phyloP scores from a whole-genome alignment of 2,797 vertebrate genomes.

The Nannoperca australis region DNA sequence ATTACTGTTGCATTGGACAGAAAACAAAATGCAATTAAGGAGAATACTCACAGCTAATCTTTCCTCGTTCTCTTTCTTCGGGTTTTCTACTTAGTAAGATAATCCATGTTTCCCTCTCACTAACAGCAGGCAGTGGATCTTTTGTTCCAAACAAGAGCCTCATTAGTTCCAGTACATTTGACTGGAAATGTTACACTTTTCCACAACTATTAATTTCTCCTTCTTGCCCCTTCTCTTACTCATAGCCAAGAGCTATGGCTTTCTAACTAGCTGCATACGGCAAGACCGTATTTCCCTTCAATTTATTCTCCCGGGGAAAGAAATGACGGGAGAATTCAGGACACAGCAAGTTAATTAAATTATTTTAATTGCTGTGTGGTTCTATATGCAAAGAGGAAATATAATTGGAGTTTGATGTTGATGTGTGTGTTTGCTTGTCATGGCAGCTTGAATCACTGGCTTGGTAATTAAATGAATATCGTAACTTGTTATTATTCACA shows the following conservation, averaged over 20 bases:
- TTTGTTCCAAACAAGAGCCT: conserved; percentile 64
- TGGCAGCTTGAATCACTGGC: conserved; percentile 51
- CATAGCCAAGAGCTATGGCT: conserved; percentile 59
- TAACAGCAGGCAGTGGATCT: conserved; percentile 51
- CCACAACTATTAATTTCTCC: conserved; percentile 67
- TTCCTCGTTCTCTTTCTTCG: conserved; percentile 16
- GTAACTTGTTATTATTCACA: conserved; percentile 72
- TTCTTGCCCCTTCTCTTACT: conserved; percentile 31
- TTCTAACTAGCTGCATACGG: conserved; percentile 61
- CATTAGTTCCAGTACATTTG: conserved; percentile 76
- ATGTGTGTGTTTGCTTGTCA: conserved; percentile 56
- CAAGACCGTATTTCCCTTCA: conserved; percentile 51
- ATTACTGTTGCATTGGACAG: conserved; percentile 26
- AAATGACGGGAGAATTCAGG: conserved; percentile 29
- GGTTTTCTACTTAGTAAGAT: conserved; percentile 48
- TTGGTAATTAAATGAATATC: conserved; percentile 79
- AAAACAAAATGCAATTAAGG: conserved; percentile 50
- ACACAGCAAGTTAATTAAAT: conserved; percentile 70
- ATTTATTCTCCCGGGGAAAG: conserved; percentile 46
- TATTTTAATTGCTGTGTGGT: conserved; percentile 74
- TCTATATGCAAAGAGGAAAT: conserved; percentile 69
- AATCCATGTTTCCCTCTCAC: conserved; percentile 46
- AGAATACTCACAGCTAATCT: conserved; percentile 40
- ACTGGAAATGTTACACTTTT: conserved; percentile 67
- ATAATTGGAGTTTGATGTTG: conserved; percentile 70